Evolutionary conservation across 2,888 invertebrate genomes (phyloP).

Genomic region (Encarsia formosa): DNA sequence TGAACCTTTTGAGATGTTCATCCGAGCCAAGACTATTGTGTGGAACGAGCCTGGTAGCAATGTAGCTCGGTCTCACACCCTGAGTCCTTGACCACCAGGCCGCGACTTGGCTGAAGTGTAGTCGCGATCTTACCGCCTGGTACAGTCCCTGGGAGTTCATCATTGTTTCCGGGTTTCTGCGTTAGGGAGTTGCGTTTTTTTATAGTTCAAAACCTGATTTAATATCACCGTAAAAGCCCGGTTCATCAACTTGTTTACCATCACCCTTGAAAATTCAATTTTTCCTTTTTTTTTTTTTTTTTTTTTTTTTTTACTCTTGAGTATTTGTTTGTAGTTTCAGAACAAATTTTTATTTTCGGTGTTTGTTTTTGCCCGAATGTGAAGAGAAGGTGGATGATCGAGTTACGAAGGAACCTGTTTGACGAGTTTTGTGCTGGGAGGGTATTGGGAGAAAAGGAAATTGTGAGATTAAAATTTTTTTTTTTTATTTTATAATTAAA

Average conservation of each 20-base stretch:
- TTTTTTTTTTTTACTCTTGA: neutral
- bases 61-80: constrained; percentile 50
- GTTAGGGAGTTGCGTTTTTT: no score
- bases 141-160: constrained; percentile 68
- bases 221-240: no score
- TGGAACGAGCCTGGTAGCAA: constrained; percentile 46
- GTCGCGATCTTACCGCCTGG: constrained; percentile 89
- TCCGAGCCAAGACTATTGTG: constrained; percentile 34
- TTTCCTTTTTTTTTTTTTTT: neutral
- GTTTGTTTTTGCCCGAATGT: no score
- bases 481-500: no score
- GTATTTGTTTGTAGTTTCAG: no score
- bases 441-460: no score
- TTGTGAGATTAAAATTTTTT: no score
- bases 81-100: constrained; percentile 73
- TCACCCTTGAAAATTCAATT: neutral
- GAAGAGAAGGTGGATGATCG: no score
- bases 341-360: no score
- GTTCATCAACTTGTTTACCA: neutral
- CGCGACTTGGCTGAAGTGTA: constrained; percentile 94
- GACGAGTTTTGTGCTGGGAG: no score
- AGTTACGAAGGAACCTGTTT: no score
- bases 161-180: constrained; percentile 46
- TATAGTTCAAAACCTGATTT: no score
- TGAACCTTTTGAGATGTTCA: constrained; percentile 47